Base-by-base conservation (phyloP, 2,113 vertebrate genomes). In the Vanacampus margaritifer region DNA sequence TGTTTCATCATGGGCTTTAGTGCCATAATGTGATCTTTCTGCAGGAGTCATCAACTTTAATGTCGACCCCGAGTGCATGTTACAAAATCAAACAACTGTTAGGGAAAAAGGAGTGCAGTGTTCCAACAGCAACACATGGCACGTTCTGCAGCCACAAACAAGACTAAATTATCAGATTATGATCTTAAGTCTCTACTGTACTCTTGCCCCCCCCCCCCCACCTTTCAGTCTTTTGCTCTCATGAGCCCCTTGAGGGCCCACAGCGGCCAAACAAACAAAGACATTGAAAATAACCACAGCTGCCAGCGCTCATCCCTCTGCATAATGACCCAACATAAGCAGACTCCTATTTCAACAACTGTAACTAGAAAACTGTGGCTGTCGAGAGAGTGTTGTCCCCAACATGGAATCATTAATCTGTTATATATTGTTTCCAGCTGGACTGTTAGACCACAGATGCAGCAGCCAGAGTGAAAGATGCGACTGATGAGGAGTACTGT, bases 221-320 rank as follows among this genome's bases (percentile, higher is more conserved):
- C 41, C 10, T 11, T 17, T 23, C 51, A 12, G 57, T 37, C 24
- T 46, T 64, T 37, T 45, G 58, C 36, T 36, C 54, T 72, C 24
- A 65, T 65, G 76, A 63, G 71, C 81, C 78, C 76, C 83, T 81
- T 61, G 21, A 76, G 65, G 64, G 39, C 62, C 67, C 46, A 48
- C 65, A 61, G 77, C 68, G 63, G 35, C 45, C 62, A 56, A 78
- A 82, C 74, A 37, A 86, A 89, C 79, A 86, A 86, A 86, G 78
- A 84, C 37, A 71, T 84, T 75, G 46, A 83, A 89, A 90, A 91
- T 90, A 92, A 86, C 88, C 70, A 71, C 89, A 91, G 89, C 89
- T 92, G 90, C 84, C 78, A 63, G 77, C 67, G 0, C 65, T 79
- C 64, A 67, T 88, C 85, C 78, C 65, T 48, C 46, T 56, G 69